Evolutionary conservation across 2,113 vertebrate species (phyloP), one percentile per base, ranked within the genome.

Genomic region (Anhinga rufa): DNA sequence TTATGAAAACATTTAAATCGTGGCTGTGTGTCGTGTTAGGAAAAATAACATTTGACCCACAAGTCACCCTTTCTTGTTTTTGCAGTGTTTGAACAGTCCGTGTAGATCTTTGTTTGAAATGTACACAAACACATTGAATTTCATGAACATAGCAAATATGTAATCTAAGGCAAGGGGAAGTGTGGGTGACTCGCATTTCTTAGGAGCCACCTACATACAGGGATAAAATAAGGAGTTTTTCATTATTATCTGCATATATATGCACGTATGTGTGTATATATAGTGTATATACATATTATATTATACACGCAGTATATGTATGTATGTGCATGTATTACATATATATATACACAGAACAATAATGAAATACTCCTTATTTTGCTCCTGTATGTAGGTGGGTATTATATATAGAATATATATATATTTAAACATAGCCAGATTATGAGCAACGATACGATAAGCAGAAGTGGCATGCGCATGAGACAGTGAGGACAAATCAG

Each of bases 21-120:
- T 26, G 49, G 38, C 64, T 72, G 82, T 42, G 49, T 80, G 32
- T 16, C 0, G 3, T 6, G 20, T 4, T 9, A 84, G 80, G 74
- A 40, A 94, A 90, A 80, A 86, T 38, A 82, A 82, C 42, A 93
- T 52, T 58, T 91, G 96, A 87, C 92, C 96, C 86, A 42, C 70
- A 28, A 88, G 75, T 69, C 82, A 90, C 66, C 57, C 4, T 4
- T 10, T 92, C 70, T 36, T 84, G 74, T 92, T 91, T 34, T 36
- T 38, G 34, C 55, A 32, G 46, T 34, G 68, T 58, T 90, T 90
- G 95, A 55, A 87, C 68, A 92, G 75, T 2, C 54, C 0, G 0
- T 89, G 80, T 62, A 89, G 82, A 48, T 58, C 90, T 78, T 82
- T 77, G 88, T 95, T 92, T 92, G 82, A 95, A 80, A 44, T 54